Percentiles rank a stretch among this genome's conserved stretches.
These are phyloP conservation scores for Semnornis frantzii DNA, from an alignment of 2,113 vertebrate species.

Conservation along the genomic window DNA sequence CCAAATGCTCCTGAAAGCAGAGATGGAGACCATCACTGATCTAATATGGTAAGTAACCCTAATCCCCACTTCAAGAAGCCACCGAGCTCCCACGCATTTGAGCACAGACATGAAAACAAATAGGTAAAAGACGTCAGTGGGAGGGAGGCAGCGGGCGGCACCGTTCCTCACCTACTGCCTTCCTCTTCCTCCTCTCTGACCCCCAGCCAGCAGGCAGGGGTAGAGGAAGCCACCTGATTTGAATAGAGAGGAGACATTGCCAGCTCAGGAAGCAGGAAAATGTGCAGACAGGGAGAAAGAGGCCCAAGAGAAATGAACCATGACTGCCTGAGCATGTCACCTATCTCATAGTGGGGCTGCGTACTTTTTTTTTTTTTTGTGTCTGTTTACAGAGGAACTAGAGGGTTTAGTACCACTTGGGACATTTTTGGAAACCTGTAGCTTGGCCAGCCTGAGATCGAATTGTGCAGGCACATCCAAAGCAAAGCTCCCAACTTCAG, in stretches of 20 bases:
- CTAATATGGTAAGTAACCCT: not conserved
- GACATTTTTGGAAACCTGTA: not conserved
- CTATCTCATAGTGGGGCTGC: rapidly evolving
- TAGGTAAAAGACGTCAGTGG: not conserved
- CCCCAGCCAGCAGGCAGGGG: not conserved
- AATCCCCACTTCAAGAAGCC: not conserved
- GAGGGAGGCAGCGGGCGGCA: not conserved
- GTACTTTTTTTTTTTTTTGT: not conserved
- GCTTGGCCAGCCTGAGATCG: not conserved
- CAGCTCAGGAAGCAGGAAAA: slow-evolving; percentile 44
- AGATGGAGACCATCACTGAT: not conserved
- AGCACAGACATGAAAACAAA: not conserved
- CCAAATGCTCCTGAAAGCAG: not conserved
- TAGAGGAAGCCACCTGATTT: slow-evolving; percentile 50
- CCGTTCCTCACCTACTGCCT: not conserved
- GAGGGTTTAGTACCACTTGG: not conserved
- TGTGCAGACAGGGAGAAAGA: slow-evolving; percentile 1
- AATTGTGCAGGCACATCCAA: not conserved
- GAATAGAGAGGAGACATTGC: slow-evolving; percentile 28
- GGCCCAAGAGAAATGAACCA: not conserved
- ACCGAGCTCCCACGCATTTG: rapidly evolving
- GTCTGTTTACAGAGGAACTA: not conserved
- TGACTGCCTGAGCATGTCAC: not conserved
- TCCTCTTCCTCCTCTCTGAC: not conserved
- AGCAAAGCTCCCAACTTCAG: not conserved